These are phyloP conservation scores for Hippopotamus amphibius DNA, from an alignment of 2,113 vertebrate genomes.

Conservation along the genomic window DNA sequence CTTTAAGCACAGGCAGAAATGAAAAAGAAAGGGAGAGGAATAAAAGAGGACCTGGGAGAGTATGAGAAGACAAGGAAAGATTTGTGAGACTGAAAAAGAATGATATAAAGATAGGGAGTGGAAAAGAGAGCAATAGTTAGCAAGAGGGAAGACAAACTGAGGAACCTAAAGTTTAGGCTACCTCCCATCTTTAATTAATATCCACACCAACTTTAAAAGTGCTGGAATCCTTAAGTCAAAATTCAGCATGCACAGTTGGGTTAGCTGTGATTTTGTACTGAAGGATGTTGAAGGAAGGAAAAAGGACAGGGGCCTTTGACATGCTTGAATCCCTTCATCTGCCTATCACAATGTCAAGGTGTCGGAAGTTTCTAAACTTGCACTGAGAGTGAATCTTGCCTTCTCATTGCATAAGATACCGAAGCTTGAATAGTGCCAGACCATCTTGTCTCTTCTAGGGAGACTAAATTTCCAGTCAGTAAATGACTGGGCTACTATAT, in stretches of 20 bases:
- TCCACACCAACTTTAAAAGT: neutral
- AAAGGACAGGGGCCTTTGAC: neutral
- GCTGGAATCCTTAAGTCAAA: neutral
- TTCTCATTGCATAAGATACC: neutral
- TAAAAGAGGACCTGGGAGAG: neutral
- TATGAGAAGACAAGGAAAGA: neutral
- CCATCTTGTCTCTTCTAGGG: neutral
- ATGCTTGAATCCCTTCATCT: conserved; percentile 25
- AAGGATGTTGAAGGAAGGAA: neutral
- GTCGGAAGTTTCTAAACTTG: neutral
- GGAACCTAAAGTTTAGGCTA: neutral
- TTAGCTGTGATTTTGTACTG: conserved; percentile 15
- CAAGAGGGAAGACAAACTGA: neutral
- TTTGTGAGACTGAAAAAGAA: neutral
- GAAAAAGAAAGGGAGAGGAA: neutral
- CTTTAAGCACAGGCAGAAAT: neutral
- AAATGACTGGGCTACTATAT: neutral
- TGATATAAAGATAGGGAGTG: neutral
- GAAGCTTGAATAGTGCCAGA: neutral
- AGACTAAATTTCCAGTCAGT: conserved; percentile 7
- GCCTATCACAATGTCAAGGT: neutral
- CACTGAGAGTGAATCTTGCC: neutral
- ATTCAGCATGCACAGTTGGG: neutral
- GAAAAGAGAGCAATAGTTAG: neutral
- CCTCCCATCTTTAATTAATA: neutral